Percentiles rank a stretch among this genome's conserved stretches.
Conservation (phyloP, 2,113 vertebrate species). For the Ophiodon elongatus region DNA sequence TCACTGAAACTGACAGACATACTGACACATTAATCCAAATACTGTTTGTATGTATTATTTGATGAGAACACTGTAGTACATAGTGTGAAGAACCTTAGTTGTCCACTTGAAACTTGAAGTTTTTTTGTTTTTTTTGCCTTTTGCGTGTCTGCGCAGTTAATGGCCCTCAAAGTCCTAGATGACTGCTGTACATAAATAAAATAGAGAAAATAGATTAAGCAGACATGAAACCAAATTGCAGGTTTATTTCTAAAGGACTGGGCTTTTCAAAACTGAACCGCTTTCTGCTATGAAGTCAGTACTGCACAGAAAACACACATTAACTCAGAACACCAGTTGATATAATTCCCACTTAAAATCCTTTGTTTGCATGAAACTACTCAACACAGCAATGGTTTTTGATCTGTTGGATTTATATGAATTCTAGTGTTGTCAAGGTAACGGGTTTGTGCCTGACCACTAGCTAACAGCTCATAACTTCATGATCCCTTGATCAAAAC, state of each 20-base stretch:
- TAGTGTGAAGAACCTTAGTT: slow-evolving; percentile 24
- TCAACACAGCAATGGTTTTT: background rate
- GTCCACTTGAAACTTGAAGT: slow-evolving; percentile 49
- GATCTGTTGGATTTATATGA: slow-evolving; percentile 33
- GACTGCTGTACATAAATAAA: slow-evolving; percentile 13
- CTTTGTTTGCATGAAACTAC: background rate
- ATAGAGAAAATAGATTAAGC: slow-evolving; percentile 10
- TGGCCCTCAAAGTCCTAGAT: background rate
- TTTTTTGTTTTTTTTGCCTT: slow-evolving; percentile 15
- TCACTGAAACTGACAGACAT: slow-evolving; percentile 28
- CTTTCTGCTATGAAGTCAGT: background rate
- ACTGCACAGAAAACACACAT: background rate
- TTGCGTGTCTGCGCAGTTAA: slow-evolving; percentile 13
- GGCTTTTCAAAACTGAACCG: background rate
- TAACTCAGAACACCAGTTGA: background rate
- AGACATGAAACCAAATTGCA: slow-evolving; percentile 7
- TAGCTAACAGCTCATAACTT: slow-evolving; percentile 34
- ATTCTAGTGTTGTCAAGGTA: slow-evolving; percentile 49
- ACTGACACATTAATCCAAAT: slow-evolving; percentile 2
- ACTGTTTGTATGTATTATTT: slow-evolving; percentile 11
- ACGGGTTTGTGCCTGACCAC: slow-evolving; percentile 36
- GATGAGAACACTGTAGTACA: slow-evolving; percentile 31
- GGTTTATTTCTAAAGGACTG: background rate
- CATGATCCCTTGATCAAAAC: slow-evolving; percentile 51
- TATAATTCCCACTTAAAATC: background rate